phyloP scores from a whole-genome alignment of 2,797 vertebrate species.

The Sebastes vulpes region DNA sequence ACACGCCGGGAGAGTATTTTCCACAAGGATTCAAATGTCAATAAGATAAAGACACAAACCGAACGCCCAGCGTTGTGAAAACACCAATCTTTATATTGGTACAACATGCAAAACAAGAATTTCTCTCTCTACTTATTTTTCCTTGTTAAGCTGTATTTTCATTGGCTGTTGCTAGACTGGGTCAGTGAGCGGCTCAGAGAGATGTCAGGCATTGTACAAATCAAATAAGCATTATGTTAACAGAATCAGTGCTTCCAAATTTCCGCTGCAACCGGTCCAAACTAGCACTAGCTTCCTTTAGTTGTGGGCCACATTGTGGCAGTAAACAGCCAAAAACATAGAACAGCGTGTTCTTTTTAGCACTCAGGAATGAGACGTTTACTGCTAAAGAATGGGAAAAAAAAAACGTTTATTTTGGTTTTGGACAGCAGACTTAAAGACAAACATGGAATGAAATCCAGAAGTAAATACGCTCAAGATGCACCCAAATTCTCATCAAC shows the following conservation, averaged over 20 bases:
- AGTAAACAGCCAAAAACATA: slow-evolving; percentile 23
- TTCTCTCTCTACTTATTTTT: background rate
- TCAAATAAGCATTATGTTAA: background rate
- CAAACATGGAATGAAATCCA: slow-evolving; percentile 33
- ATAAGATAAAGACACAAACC: background rate
- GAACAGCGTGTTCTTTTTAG: slow-evolving; percentile 3
- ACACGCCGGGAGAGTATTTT: background rate
- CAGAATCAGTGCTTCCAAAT: background rate
- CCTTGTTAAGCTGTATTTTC: background rate
- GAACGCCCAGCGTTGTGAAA: background rate
- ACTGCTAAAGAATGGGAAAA: background rate
- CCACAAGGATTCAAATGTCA: background rate
- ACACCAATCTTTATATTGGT: background rate
- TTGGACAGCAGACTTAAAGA: slow-evolving; percentile 22
- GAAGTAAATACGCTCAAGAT: slow-evolving; percentile 23
- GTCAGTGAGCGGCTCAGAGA: background rate
- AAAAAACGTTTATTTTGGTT: slow-evolving; percentile 23
- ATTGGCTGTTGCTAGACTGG: background rate
- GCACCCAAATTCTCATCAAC: background rate
- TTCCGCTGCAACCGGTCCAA: background rate
- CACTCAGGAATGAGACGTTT: slow-evolving; percentile 5
- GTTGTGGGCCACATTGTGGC: slow-evolving; percentile 3
- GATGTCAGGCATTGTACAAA: background rate
- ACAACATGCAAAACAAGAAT: background rate
- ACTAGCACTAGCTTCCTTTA: background rate